Evolutionary conservation across 1,140 invertebrate genomes (phyloP).

Genomic region (Papilio machaon): DNA sequence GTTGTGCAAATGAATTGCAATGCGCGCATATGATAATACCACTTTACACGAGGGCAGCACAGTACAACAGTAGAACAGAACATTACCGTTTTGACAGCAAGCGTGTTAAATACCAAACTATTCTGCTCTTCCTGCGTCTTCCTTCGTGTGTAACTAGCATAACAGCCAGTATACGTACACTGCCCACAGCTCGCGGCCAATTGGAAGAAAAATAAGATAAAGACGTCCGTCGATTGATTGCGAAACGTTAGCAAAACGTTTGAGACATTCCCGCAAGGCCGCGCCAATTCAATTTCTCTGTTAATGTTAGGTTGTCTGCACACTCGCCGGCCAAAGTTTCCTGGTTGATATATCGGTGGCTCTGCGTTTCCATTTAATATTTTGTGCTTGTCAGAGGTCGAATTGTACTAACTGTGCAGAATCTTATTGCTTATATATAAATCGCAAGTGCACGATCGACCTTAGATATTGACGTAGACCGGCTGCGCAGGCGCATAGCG

Average conservation of each 20-base stretch:
- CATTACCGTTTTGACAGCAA: neutral
- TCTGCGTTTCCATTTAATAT: too few species aligned
- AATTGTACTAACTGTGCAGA: neutral
- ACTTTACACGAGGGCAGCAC: neutral
- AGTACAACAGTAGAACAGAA: neutral
- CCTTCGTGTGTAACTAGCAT: neutral
- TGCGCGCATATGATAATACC: neutral
- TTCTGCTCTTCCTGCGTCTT: neutral
- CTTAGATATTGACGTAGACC: neutral
- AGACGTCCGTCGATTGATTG: constrained; percentile 25
- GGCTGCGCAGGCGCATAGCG: neutral
- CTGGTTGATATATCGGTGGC: neutral
- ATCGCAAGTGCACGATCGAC: neutral
- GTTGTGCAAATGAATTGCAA: constrained; percentile 9
- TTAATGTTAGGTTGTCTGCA: constrained; percentile 1
- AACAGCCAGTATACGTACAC: neutral
- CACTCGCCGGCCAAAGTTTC: neutral
- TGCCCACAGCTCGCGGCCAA: neutral
- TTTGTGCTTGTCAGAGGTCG: too few species aligned
- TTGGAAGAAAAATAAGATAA: constrained; percentile 21
- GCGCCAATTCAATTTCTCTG: constrained; percentile 25
- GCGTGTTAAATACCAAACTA: neutral
- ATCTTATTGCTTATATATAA: neutral
- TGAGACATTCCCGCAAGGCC: constrained; percentile 29
- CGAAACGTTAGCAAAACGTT: constrained; percentile 32